These are phyloP conservation scores for Pachyramphus minor DNA, from an alignment of 2,113 vertebrate species.

Conservation along the genomic window DNA sequence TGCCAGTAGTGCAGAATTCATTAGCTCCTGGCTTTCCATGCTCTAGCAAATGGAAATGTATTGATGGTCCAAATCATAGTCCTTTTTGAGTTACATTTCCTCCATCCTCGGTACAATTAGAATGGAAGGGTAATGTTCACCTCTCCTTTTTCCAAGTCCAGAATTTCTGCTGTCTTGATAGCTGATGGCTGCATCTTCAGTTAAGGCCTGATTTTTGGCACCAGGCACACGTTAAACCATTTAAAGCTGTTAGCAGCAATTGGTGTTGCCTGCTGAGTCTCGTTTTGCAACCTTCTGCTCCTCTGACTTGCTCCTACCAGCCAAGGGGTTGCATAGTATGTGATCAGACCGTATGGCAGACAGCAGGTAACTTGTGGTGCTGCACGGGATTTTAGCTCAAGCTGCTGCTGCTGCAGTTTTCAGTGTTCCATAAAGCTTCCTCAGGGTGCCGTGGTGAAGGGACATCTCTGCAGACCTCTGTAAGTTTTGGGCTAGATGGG, in stretches of 20 bases:
- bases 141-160: background rate
- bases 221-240: accelerated
- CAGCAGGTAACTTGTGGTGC: background rate
- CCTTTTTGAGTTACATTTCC: background rate
- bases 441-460: background rate
- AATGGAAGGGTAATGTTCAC: background rate
- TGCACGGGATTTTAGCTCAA: background rate
- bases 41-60: background rate
- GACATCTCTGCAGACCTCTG: background rate
- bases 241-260: background rate
- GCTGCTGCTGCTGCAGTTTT: background rate
- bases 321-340: background rate
- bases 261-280: background rate
- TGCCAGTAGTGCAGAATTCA: background rate
- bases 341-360: background rate
- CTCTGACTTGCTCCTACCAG: background rate
- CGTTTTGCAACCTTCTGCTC: background rate
- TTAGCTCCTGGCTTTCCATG: background rate
- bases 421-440: background rate
- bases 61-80: background rate
- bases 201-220: background rate
- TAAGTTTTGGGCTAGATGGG: background rate
- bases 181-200: background rate
- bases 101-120: background rate
- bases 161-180: background rate